A percentile compares a stretch with the other conserved stretches of the same genome.
phyloP scores from a whole-genome alignment of 1,140 invertebrate species.

The Pseudomyrmex sp. region DNA sequence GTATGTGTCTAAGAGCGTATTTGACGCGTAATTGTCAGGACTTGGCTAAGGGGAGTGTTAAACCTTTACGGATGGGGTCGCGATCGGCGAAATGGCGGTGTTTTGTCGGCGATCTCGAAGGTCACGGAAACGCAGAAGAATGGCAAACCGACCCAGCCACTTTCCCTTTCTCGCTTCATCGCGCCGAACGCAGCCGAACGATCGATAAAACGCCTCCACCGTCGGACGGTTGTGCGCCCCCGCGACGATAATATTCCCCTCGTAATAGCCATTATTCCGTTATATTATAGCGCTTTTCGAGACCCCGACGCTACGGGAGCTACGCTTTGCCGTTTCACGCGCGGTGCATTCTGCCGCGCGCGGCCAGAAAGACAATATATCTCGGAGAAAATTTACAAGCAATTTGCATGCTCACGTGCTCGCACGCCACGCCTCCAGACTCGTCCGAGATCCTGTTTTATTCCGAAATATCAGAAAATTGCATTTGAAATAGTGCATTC shows the following conservation, averaged over 20 bases:
- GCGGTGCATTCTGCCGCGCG: neutral
- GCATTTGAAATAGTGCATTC: neutral
- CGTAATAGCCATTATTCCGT: constrained; percentile 67
- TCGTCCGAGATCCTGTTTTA: constrained; percentile 18
- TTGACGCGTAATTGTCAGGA: constrained; percentile 26
- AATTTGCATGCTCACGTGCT: constrained; percentile 39
- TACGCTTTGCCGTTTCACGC: neutral
- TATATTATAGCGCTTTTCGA: constrained; percentile 49
- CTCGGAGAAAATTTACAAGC: constrained; percentile 32
- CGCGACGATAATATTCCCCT: constrained; percentile 66
- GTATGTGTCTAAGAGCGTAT: neutral
- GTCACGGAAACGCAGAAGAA: constrained; percentile 65
- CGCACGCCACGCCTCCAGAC: constrained; percentile 35
- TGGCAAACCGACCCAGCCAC: constrained; percentile 67
- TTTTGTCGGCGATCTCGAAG: constrained; percentile 55
- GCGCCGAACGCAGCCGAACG: constrained; percentile 74
- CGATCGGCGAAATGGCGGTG: constrained; percentile 43
- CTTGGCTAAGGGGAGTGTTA: constrained; percentile 3
- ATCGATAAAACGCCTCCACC: constrained; percentile 80
- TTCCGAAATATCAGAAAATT: constrained; percentile 22
- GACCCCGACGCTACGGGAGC: neutral
- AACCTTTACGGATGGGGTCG: constrained; percentile 10
- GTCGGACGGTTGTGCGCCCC: constrained; percentile 63
- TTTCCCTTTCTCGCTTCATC: constrained; percentile 80
- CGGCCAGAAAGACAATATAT: neutral